phyloP scores from a whole-genome alignment of 1,140 invertebrate species.

The Asobara japonica region DNA sequence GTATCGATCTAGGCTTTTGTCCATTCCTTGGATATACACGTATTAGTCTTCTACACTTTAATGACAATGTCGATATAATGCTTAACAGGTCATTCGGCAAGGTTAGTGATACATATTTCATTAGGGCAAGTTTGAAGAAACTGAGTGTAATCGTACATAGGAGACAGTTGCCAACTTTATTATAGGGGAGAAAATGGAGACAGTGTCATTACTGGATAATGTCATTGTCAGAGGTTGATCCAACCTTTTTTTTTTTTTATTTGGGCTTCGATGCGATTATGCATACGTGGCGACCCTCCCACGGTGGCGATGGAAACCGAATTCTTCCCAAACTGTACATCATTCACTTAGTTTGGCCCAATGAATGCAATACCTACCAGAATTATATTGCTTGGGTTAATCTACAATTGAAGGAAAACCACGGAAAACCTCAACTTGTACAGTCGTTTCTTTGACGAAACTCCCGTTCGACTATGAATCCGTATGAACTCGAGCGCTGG shows the following conservation, averaged over 20 bases:
- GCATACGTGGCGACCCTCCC: too few species aligned
- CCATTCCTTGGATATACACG: neutral
- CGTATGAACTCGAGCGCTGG: too few species aligned
- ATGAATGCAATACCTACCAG: too few species aligned
- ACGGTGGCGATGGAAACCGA: too few species aligned
- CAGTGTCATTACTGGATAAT: neutral
- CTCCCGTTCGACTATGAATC: too few species aligned
- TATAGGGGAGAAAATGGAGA: neutral
- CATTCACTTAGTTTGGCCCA: too few species aligned
- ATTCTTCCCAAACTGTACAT: too few species aligned
- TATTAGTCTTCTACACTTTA: neutral
- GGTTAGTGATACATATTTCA: constrained; percentile 23
- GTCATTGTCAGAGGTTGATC: constrained; percentile 20
- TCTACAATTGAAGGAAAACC: too few species aligned
- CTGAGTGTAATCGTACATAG: neutral
- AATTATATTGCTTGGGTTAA: too few species aligned
- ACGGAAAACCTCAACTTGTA: too few species aligned
- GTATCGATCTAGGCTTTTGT: constrained; percentile 15
- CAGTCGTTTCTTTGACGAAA: too few species aligned
- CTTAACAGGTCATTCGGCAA: constrained; percentile 20
- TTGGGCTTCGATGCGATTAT: too few species aligned
- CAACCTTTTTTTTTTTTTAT: neutral
- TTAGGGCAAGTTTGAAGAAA: neutral
- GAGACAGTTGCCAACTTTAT: neutral
- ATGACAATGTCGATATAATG: constrained; percentile 11